A percentile compares a stretch with the other conserved stretches of the same genome.
Conservation (phyloP, 2,113 vertebrate species). For the Paradoxurus hermaphroditus region DNA sequence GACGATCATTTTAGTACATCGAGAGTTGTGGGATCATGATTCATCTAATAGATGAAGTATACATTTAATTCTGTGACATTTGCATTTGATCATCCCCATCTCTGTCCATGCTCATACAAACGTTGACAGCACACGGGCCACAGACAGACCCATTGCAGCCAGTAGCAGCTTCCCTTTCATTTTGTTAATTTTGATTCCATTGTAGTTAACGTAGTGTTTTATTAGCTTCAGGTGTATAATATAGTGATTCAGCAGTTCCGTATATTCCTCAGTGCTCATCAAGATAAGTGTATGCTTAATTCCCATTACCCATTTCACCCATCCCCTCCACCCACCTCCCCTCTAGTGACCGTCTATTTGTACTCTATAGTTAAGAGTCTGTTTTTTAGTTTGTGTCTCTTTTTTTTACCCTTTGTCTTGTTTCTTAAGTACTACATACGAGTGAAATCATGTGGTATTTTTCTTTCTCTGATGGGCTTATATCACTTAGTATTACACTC, state of each 20-base stretch:
- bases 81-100: not conserved
- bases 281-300: not conserved
- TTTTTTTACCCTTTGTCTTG: not conserved
- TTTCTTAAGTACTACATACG: not conserved
- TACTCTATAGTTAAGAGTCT: not conserved
- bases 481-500: not conserved
- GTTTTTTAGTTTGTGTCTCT: not conserved
- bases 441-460: not conserved
- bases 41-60: not conserved
- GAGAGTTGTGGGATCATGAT: not conserved
- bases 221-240: not conserved
- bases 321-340: not conserved
- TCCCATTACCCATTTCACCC: not conserved
- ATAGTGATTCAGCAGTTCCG: not conserved
- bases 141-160: not conserved
- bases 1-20: not conserved
- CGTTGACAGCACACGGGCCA: not conserved
- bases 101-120: not conserved
- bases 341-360: not conserved
- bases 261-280: not conserved
- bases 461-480: not conserved
- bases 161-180: not conserved
- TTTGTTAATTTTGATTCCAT: not conserved
- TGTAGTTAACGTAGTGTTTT: not conserved
- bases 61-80: not conserved